phyloP scores from a whole-genome alignment of 2,888 invertebrate species.

The Aspidiotus destructor region DNA sequence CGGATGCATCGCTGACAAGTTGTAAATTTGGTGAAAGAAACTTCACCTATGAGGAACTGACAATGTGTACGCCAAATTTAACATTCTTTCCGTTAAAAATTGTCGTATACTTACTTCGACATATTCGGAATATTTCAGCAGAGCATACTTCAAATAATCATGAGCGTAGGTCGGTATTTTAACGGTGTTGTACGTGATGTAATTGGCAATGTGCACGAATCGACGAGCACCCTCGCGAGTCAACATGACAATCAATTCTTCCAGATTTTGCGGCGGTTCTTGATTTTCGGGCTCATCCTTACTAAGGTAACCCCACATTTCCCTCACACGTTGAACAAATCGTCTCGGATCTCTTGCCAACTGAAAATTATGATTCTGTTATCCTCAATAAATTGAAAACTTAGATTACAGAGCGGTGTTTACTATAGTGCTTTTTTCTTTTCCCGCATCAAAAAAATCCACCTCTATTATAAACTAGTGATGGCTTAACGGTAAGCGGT shows the following conservation, averaged over 20 bases:
- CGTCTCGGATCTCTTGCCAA: slow-evolving; percentile 71
- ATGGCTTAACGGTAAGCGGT: no score
- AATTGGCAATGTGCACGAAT: slow-evolving; percentile 68
- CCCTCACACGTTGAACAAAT: slow-evolving; percentile 57
- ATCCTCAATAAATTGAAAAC: slow-evolving; percentile 18
- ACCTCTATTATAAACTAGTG: no score
- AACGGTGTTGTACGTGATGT: slow-evolving; percentile 50
- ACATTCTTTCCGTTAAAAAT: not conserved
- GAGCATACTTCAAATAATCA: slow-evolving; percentile 12
- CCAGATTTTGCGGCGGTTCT: slow-evolving; percentile 64
- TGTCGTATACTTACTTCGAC: slow-evolving; percentile 8
- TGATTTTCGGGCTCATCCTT: slow-evolving; percentile 76
- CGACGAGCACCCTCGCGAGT: slow-evolving; percentile 68
- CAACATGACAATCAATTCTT: slow-evolving; percentile 64
- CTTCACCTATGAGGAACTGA: no score
- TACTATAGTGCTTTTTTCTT: no score
- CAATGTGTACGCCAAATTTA: no score
- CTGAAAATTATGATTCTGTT: slow-evolving; percentile 45
- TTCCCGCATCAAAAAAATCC: no score
- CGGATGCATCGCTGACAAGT: not conserved
- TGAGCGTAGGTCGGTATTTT: slow-evolving; percentile 48
- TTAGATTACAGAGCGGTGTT: not conserved
- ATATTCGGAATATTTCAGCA: slow-evolving; percentile 17
- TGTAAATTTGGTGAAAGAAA: not conserved
- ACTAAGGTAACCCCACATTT: slow-evolving; percentile 60